These are phyloP conservation scores for Neosalanx taihuensis DNA, from an alignment of 2,797 vertebrate genomes.

Conservation along the genomic window DNA sequence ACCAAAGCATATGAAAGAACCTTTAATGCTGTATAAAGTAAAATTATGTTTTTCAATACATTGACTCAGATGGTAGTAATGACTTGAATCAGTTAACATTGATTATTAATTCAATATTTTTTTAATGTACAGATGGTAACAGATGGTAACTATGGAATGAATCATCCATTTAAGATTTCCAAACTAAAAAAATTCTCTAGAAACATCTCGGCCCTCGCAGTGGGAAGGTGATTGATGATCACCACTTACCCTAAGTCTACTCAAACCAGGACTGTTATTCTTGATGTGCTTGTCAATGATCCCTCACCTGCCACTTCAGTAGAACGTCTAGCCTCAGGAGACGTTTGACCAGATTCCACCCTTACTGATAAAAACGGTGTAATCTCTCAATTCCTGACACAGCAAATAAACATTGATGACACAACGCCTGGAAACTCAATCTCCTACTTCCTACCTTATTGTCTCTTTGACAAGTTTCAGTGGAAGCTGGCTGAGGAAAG, in stretches of 20 bases:
- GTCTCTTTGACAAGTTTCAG: constrained; percentile 73
- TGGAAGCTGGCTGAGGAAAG: constrained; percentile 50
- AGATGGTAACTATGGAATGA: constrained; percentile 14
- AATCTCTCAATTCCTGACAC: constrained; percentile 85
- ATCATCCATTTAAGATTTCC: constrained; percentile 33
- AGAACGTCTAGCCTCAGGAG: constrained; percentile 73
- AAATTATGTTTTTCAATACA: no score
- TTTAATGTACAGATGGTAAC: not conserved
- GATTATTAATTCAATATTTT: constrained; percentile 1
- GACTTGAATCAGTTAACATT: not conserved
- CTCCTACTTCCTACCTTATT: constrained; percentile 80
- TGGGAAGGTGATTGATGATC: constrained; percentile 72
- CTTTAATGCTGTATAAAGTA: no score
- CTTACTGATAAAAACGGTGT: constrained; percentile 72
- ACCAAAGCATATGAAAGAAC: no score
- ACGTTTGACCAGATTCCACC: constrained; percentile 75
- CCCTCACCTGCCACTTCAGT: constrained; percentile 64
- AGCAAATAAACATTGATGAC: constrained; percentile 80
- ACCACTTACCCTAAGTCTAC: constrained; percentile 59
- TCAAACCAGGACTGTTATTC: constrained; percentile 64
- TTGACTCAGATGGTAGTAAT: no score
- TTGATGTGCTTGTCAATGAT: constrained; percentile 75
- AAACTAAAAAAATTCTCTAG: constrained; percentile 37
- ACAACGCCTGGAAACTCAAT: constrained; percentile 76
- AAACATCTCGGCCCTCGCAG: constrained; percentile 39